A percentile compares a stretch with the other conserved stretches of the same genome.
phyloP scores from a whole-genome alignment of 1,140 invertebrate genomes.

The Cepaea nemoralis region DNA sequence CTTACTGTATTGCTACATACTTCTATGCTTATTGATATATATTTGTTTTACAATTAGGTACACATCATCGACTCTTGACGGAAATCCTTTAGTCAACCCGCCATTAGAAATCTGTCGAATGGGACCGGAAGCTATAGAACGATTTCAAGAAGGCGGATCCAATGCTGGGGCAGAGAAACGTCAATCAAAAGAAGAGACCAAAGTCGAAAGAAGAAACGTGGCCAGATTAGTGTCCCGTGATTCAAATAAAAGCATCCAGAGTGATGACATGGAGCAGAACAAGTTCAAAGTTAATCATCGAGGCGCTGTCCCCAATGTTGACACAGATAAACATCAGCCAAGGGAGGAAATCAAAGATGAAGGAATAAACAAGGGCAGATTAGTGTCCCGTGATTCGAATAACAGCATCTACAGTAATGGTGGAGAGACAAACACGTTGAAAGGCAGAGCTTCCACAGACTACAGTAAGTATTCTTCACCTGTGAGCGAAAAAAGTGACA shows the following conservation, averaged over 20 bases:
- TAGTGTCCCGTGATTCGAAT: background rate
- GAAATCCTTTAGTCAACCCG: conserved; percentile 68
- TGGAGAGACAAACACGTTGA: background rate
- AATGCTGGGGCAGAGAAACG: conserved; percentile 13
- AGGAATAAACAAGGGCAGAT: background rate
- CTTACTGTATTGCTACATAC: too few relatives aligned
- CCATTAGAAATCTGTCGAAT: conserved; percentile 69
- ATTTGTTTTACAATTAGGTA: conserved; percentile 41
- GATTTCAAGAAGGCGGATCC: conserved; percentile 35
- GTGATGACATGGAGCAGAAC: background rate
- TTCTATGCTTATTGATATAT: too few relatives aligned
- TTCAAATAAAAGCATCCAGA: background rate
- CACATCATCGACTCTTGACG: conserved; percentile 67
- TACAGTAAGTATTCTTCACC: background rate
- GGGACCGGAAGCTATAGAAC: conserved; percentile 61
- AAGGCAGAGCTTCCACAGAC: background rate
- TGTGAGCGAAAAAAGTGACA: background rate
- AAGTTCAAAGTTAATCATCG: too few relatives aligned
- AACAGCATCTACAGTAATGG: background rate
- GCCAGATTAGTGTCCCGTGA: background rate
- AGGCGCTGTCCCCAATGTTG: conserved; percentile 20
- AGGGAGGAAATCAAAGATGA: background rate
- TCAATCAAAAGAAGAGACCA: background rate
- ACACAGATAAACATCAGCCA: background rate
- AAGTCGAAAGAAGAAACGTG: background rate